Conservation (phyloP, 2,888 invertebrate genomes). For the Aporophyla lueneburgensis region DNA sequence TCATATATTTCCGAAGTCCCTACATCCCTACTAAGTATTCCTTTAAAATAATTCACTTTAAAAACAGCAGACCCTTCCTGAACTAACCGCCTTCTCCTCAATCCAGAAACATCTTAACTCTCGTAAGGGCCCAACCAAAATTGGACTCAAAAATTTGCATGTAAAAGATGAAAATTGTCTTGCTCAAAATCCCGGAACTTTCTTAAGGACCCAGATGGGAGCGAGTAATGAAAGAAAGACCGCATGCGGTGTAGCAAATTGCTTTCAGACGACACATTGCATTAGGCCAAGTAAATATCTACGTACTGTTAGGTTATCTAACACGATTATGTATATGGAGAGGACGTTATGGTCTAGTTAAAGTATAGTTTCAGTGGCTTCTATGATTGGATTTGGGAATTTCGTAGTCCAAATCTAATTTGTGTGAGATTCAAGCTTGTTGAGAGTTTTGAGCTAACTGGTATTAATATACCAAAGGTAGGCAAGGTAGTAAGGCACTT, state of each 20-base stretch:
- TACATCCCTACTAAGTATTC: constrained; percentile 61
- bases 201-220: constrained; percentile 66
- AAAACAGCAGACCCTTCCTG: constrained; percentile 74
- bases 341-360: constrained; percentile 13
- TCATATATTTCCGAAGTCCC: constrained; percentile 49
- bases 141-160: background rate
- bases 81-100: constrained; percentile 61
- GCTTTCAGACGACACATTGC: constrained; percentile 88
- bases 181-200: constrained; percentile 22
- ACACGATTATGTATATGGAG: constrained; percentile 47
- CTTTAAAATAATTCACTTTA: constrained; percentile 78
- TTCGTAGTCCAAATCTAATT: background rate
- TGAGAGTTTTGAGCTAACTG: background rate
- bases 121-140: background rate
- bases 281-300: constrained; percentile 77
- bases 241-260: constrained; percentile 87
- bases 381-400: constrained; percentile 41
- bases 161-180: constrained; percentile 30
- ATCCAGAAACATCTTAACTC: constrained; percentile 41
- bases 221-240: constrained; percentile 85
- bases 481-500: too few relatives aligned
- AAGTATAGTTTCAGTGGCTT: constrained; percentile 15
- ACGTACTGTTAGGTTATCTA: constrained; percentile 63
- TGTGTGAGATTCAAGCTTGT: background rate
- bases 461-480: too few relatives aligned